Evolutionary conservation across 1,140 invertebrate species (phyloP).

Genomic region (Hylyphantes graminicola): DNA sequence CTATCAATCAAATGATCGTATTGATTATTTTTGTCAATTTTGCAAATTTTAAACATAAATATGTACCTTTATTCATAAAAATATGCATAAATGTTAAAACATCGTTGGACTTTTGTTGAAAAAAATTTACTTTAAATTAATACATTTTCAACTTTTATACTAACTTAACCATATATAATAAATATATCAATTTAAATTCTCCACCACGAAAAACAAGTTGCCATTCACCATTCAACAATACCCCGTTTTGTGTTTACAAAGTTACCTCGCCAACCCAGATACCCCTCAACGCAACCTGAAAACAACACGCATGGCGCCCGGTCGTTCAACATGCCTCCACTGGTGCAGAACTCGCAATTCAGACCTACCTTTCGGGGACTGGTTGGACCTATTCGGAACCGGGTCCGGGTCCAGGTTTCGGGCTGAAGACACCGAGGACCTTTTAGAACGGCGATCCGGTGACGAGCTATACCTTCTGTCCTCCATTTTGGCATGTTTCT

Average conservation of each 20-base stretch:
- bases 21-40: no score
- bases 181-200: background rate
- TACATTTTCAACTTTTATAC: background rate
- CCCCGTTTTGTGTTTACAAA: constrained; percentile 14
- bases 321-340: background rate
- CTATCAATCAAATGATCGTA: no score
- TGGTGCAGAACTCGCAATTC: background rate
- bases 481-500: constrained; percentile 51
- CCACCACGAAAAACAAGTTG: background rate
- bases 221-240: background rate
- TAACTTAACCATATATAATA: no score
- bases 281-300: background rate
- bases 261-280: constrained; percentile 4
- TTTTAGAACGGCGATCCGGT: constrained; percentile 53
- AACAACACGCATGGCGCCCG: background rate
- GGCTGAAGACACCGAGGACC: constrained; percentile 60
- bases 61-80: no score
- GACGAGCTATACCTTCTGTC: constrained; percentile 36
- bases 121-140: no score
- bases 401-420: constrained; percentile 52
- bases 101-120: no score
- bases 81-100: no score
- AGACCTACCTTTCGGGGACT: constrained; percentile 53
- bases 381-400: constrained; percentile 41
- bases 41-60: no score